Evolutionary conservation across 2,113 vertebrate genomes (phyloP), one percentile per base, ranked within the genome.

Genomic region (Melanerpes formicivorus): DNA sequence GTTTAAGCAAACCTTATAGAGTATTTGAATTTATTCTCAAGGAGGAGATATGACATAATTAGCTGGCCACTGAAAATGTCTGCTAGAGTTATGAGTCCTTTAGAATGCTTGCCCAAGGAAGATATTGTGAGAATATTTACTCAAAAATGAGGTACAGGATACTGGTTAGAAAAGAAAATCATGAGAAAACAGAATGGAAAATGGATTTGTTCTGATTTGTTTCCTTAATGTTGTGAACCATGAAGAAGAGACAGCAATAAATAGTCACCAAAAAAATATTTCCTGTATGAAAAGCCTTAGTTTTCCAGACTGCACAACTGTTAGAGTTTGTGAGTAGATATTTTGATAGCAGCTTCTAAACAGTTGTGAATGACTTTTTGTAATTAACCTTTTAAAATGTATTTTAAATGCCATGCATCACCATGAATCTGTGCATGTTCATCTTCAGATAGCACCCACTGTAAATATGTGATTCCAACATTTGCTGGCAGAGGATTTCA

Each of bases 11-110:
- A 81, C 59, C 14, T 64, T 80, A 90, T 10, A 83, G 70, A 84
- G 90, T 78, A 87, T 87, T 92, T 94, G 55, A 95, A 93, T 95
- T 86, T 96, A 93, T 91, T 90, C 70, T 92, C 84, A 37, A 95
- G 80, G 11, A 72, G 55, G 63, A 92, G 19, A 44, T 93, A 44
- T 54, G 52, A 86, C 78, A 66, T 48, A 95, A 95, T 86, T 83
- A 92, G 65, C 66, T 90, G 71, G 63, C 19, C 81, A 92, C 34
- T 70, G 60, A 69, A 95, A 95, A 87, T 73, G 13, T 83, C 83
- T 91, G 18, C 29, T 81, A 70, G 94, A 95, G 62, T 92, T 85
- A 95, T 69, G 71, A 30, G 32, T 87, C 8, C 2, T 75, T 91
- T 90, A 93, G 37, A 88, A 96, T 80, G 32, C 18, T 69, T 93